A percentile compares a stretch with the other conserved stretches of the same genome.
These are phyloP conservation scores for Pristionchus mayeri DNA, from an alignment of 2,888 invertebrate species.

Conservation along the genomic window DNA sequence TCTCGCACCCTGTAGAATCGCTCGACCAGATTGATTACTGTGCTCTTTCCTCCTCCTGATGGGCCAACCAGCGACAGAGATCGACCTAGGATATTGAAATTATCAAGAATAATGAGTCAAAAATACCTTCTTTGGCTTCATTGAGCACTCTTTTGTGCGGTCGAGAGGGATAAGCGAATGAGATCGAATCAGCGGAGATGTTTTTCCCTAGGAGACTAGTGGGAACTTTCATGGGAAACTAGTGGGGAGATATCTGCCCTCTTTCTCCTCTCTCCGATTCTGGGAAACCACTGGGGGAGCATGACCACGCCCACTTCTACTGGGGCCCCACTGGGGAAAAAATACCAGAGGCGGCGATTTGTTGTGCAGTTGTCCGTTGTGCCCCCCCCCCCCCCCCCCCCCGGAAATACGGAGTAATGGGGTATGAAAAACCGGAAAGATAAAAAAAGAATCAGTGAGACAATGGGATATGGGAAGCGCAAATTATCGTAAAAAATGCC, in stretches of 20 bases:
- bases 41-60: constrained; percentile 91
- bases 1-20: too few species aligned
- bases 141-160: too few species aligned
- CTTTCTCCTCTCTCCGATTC: too few species aligned
- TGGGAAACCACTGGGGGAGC: too few species aligned
- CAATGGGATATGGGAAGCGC: background rate
- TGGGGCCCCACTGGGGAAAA: too few species aligned
- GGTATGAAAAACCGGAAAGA: background rate
- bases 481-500: background rate
- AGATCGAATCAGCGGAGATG: too few species aligned
- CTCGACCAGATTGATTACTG: constrained; percentile 86
- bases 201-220: background rate
- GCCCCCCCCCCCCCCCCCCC: too few species aligned
- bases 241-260: background rate
- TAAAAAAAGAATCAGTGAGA: background rate
- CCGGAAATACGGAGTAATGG: background rate
- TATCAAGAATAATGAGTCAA: too few species aligned
- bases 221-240: background rate
- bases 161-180: too few species aligned
- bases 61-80: constrained; percentile 79
- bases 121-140: too few species aligned
- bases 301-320: too few species aligned
- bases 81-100: constrained; percentile 43
- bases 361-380: background rate
- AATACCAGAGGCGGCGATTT: background rate